phyloP scores from a whole-genome alignment of 2,113 vertebrate species.

The Sylvia atricapilla region DNA sequence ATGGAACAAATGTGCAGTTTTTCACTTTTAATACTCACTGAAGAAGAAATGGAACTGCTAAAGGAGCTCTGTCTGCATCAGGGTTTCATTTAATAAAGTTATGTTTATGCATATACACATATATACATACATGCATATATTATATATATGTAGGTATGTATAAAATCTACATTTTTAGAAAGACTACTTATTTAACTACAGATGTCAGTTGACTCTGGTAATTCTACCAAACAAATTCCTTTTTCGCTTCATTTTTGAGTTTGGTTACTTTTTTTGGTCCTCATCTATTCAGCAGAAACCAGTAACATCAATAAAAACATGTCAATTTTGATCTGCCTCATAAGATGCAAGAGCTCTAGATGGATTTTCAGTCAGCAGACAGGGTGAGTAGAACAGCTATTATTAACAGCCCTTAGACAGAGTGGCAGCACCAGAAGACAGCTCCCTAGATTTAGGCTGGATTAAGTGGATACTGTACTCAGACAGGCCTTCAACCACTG shows the following conservation, averaged over 20 bases:
- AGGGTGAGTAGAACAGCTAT: conserved; percentile 52
- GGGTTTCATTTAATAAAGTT: neutral
- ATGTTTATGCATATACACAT: neutral
- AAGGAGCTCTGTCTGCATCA: neutral
- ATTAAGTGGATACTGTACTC: conserved; percentile 56
- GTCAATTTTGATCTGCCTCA: conserved; percentile 67
- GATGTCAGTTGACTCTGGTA: neutral
- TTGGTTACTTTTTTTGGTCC: conserved; percentile 65
- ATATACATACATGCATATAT: neutral
- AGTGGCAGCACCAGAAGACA: conserved; percentile 33
- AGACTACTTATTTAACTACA: conserved; percentile 26
- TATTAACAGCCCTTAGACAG: conserved; percentile 67
- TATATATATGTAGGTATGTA: neutral
- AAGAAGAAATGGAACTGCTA: neutral
- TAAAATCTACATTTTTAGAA: neutral
- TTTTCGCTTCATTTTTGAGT: conserved; percentile 16
- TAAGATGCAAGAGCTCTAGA: conserved; percentile 58
- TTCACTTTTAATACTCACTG: neutral
- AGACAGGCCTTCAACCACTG: conserved; percentile 41
- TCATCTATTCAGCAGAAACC: conserved; percentile 58
- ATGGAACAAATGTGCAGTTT: neutral
- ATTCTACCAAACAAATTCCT: conserved; percentile 25
- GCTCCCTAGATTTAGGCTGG: conserved; percentile 38
- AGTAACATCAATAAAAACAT: conserved; percentile 69
- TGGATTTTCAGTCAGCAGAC: conserved; percentile 59